Conservation (phyloP, 1,140 invertebrate genomes). For the Pentalonia nigronervosa region DNA sequence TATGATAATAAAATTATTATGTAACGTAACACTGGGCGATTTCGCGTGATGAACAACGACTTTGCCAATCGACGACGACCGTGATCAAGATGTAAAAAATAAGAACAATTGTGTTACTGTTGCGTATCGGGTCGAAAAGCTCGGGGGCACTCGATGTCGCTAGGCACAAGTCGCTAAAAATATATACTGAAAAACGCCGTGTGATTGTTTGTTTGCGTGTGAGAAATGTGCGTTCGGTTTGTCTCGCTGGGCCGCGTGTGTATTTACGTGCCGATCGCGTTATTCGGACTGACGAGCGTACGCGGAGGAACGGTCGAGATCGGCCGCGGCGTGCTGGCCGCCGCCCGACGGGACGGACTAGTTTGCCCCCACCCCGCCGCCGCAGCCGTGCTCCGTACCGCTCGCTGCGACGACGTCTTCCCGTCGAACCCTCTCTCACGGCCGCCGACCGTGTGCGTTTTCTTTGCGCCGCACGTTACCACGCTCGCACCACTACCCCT, state of each 20-base stretch:
- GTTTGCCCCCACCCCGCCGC: not conserved
- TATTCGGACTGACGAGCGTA: conserved; percentile 37
- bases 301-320: conserved; percentile 7
- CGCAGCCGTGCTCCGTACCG: not conserved
- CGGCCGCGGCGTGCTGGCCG: conserved; percentile 2
- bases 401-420: not conserved
- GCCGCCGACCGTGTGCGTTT: not conserved
- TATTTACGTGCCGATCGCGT: conserved; percentile 15
- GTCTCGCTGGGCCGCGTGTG: not conserved
- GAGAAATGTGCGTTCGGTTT: no score
- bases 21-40: not conserved
- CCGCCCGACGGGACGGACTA: conserved; percentile 19
- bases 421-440: not conserved
- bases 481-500: not conserved
- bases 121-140: not conserved
- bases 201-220: not conserved
- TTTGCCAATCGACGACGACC: not conserved
- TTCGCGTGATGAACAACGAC: conserved; percentile 15
- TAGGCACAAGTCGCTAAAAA: conserved; percentile 26
- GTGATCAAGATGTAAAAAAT: not conserved
- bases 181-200: not conserved
- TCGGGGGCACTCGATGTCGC: not conserved
- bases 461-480: not conserved
- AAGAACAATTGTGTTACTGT: not conserved
- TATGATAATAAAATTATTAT: not conserved